Evolutionary conservation across 2,113 vertebrate species (phyloP), one percentile per base, ranked within the genome.

Genomic region (Athene noctua): DNA sequence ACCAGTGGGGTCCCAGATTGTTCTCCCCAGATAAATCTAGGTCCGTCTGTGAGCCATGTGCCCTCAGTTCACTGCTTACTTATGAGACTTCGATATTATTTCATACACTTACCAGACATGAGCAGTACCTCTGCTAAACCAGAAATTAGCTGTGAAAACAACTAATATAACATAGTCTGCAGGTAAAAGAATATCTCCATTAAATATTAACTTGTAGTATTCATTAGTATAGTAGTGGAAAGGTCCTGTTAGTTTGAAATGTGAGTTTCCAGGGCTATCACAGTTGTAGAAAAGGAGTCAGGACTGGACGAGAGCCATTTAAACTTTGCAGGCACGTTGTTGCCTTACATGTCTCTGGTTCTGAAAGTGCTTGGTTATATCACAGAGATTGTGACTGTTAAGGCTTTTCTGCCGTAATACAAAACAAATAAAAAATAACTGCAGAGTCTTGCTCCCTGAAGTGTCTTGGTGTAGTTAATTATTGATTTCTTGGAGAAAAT

Each of bases 201-300:
- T 88, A 96, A 92, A 84, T 72, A 91, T 92, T 96, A 95, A 96
- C 80, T 87, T 79, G 73, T 68, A 65, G 75, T 94, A 85, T 89
- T 88, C 52, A 77, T 91, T 95, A 87, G 57, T 81, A 38, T 91
- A 84, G 77, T 49, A 81, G 61, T 87, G 36, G 68, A 86, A 84
- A 68, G 77, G 29, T 91, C 44, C 73, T 72, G 49, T 63, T 82
- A 20, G 66, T 83, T 94, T 86, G 75, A 91, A 88, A 72, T 1
- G 6, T 20, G 62, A 83, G 44, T 91, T 96, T 92, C 75, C 75
- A 65, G 83, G 32, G 52, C 75, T 90, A 6, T 88, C 40, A 7
- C 57, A 75, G 22, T 36, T 78, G 55, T 49, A 86, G 42, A 70
- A 88, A 61, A 85, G 47, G 59, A 57, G 15, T 38, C 54, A 13